These are phyloP conservation scores for Actenoides lindsayi DNA, from an alignment of 2,113 vertebrate genomes.

Conservation along the genomic window DNA sequence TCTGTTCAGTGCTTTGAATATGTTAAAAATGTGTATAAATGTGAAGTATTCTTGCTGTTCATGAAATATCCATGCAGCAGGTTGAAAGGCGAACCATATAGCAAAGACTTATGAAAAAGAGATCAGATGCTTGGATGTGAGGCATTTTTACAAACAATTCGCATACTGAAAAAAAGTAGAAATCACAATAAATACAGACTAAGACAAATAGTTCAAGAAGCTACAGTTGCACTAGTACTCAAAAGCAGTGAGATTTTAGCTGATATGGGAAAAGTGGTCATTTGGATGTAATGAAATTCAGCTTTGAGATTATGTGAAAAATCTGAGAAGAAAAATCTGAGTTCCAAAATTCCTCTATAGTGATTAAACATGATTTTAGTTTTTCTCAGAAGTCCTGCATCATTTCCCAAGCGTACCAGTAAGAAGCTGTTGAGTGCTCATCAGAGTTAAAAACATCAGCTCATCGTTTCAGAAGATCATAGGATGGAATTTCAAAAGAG, in stretches of 20 bases:
- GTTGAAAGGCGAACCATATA: background rate
- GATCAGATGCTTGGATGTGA: background rate
- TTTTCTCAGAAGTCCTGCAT: background rate
- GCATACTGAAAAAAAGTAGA: background rate
- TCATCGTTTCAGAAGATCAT: background rate
- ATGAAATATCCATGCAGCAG: background rate
- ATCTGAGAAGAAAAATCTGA: background rate
- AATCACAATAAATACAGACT: background rate
- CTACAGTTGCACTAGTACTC: background rate
- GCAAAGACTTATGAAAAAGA: background rate
- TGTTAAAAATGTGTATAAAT: background rate
- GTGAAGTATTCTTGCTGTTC: background rate
- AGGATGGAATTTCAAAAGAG: background rate
- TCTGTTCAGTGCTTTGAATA: background rate
- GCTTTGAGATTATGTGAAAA: background rate
- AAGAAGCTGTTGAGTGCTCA: background rate
- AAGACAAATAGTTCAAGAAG: background rate
- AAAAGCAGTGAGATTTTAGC: background rate
- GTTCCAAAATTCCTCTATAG: background rate
- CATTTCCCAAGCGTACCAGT: background rate
- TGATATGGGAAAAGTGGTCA: background rate
- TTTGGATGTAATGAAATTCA: background rate
- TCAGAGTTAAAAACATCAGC: background rate
- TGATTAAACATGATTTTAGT: background rate
- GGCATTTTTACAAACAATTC: background rate